Percentiles rank a stretch among this genome's conserved stretches.
Evolutionary conservation across 2,888 invertebrate species (phyloP).

Genomic region (Xanthia togata): DNA sequence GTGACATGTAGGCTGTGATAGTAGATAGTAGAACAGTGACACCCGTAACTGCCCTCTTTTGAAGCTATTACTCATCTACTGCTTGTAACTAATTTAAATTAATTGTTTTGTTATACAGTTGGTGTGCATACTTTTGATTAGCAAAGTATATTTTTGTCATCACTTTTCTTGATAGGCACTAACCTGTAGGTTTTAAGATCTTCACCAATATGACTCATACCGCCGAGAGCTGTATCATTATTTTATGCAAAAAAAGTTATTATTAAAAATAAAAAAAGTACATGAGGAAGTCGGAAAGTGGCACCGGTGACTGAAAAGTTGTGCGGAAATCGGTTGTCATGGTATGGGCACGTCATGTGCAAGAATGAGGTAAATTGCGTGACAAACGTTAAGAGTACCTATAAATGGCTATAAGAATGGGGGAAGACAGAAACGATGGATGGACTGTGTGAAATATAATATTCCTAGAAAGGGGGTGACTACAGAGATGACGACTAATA

Average conservation of each 20-base stretch:
- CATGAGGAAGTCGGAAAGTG: no score
- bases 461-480: no score
- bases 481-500: no score
- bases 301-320: no score
- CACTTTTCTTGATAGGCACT: not conserved
- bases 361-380: no score
- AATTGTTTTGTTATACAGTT: slow-evolving; percentile 11
- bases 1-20: slow-evolving; percentile 51
- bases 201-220: slow-evolving; percentile 25
- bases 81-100: slow-evolving; percentile 1
- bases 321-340: no score
- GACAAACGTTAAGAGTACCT: no score
- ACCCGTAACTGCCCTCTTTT: slow-evolving; percentile 44
- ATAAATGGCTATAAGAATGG: no score
- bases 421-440: no score
- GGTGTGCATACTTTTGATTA: not conserved
- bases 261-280: not conserved
- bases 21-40: slow-evolving; percentile 44
- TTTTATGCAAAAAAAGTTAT: slow-evolving; percentile 4
- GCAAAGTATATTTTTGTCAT: slow-evolving; percentile 1
- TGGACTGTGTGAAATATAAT: no score
- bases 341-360: no score
- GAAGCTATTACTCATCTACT: slow-evolving; percentile 24
- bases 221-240: not conserved
- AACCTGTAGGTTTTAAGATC: slow-evolving; percentile 1